Evolutionary conservation across 2,888 invertebrate genomes (phyloP).

Genomic region (Drymonia ruficornis): DNA sequence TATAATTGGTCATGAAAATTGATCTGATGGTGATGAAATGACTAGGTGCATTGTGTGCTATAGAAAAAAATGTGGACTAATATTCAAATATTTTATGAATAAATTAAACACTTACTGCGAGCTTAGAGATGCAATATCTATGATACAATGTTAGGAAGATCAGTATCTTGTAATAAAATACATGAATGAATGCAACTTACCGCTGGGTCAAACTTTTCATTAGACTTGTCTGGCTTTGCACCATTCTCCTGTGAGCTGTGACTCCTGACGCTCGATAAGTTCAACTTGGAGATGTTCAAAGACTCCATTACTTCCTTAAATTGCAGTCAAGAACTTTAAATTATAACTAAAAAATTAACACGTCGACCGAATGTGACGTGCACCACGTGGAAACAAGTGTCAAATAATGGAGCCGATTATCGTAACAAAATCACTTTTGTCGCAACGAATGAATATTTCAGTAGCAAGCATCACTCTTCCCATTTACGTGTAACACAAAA

Average conservation of each 20-base stretch:
- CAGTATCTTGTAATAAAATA: conserved; percentile 11
- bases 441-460: conserved; percentile 32
- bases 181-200: conserved; percentile 52
- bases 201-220: conserved; percentile 58
- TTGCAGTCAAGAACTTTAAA: conserved; percentile 48
- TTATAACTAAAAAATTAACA: conserved; percentile 62
- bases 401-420: conserved; percentile 55
- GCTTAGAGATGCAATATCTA: too few relatives aligned
- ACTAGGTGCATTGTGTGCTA: background rate
- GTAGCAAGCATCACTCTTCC: conserved; percentile 45
- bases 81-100: too few relatives aligned
- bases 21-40: conserved; percentile 25
- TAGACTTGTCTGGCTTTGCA: conserved; percentile 54
- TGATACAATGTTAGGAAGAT: too few relatives aligned
- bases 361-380: conserved; percentile 74
- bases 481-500: conserved; percentile 37
- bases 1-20: conserved; percentile 47
- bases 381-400: conserved; percentile 82
- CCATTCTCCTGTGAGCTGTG: conserved; percentile 55
- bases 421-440: conserved; percentile 41
- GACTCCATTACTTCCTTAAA: conserved; percentile 67
- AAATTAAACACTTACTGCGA: too few relatives aligned
- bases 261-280: conserved; percentile 70
- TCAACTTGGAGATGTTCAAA: conserved; percentile 75
- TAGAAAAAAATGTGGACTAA: background rate